Evolutionary conservation across 2,797 vertebrate species (phyloP).

Genomic region (Pangasius macronema): DNA sequence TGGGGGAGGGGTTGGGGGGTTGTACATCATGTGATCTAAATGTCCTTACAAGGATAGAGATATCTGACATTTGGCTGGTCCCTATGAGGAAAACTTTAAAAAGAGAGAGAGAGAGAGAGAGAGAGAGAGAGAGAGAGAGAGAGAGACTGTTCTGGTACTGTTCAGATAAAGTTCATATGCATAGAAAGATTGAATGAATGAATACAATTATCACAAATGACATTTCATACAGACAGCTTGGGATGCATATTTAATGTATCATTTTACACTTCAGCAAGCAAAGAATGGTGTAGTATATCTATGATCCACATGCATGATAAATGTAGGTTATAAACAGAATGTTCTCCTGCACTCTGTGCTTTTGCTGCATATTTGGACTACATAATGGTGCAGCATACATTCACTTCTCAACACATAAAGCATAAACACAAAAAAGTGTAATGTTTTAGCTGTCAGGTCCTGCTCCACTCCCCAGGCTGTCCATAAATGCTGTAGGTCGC

Average conservation of each 20-base stretch:
- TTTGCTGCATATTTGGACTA: background rate
- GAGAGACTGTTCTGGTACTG: background rate
- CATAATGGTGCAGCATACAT: background rate
- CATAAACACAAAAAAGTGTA: background rate
- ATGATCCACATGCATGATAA: background rate
- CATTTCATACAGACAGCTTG: background rate
- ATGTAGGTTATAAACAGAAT: background rate
- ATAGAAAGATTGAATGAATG: no score
- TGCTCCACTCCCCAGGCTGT: constrained; percentile 77
- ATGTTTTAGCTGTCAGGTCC: constrained; percentile 65
- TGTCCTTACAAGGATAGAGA: background rate
- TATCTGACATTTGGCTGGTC: no score
- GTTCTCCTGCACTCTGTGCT: background rate
- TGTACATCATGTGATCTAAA: background rate
- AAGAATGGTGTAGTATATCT: background rate
- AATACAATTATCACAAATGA: background rate
- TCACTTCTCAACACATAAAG: background rate
- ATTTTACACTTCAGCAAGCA: background rate
- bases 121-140: background rate
- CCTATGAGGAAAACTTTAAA: background rate
- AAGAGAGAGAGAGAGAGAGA: no score
- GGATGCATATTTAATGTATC: background rate
- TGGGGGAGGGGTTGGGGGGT: background rate
- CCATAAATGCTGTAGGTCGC: constrained; percentile 77
- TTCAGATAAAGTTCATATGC: background rate